Percentiles rank a stretch among this genome's conserved stretches.
Conservation (phyloP, 2,888 invertebrate genomes). For the Brachyopa scutellaris region DNA sequence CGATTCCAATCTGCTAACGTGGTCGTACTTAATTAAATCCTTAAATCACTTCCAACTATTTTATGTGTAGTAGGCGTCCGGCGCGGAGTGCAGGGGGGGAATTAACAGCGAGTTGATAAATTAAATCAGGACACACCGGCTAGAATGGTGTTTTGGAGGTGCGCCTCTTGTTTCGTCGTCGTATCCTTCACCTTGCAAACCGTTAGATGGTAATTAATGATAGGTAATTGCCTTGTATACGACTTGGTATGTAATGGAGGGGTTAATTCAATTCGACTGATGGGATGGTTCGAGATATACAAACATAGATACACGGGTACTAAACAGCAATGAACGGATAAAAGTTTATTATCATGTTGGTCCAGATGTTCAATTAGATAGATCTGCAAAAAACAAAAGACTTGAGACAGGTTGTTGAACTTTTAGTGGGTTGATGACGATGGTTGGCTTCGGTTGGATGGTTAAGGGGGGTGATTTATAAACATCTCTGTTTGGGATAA, state of each 20-base stretch:
- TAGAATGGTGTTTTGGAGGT: slow-evolving; percentile 4
- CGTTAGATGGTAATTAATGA: slow-evolving; percentile 51
- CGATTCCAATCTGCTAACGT: slow-evolving; percentile 41
- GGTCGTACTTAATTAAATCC: slow-evolving; percentile 70
- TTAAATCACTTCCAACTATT: slow-evolving; percentile 64
- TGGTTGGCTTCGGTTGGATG: too few relatives aligned
- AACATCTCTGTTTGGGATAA: too few relatives aligned
- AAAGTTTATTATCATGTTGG: too few relatives aligned
- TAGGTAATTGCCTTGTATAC: slow-evolving; percentile 16
- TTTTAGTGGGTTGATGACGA: too few relatives aligned
- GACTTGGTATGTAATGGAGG: neutral
- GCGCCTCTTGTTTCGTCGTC: neutral
- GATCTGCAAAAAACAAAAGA: too few relatives aligned
- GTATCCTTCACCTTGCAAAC: slow-evolving; percentile 7
- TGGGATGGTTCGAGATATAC: neutral
- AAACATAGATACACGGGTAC: too few relatives aligned
- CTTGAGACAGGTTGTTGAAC: too few relatives aligned
- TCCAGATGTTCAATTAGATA: too few relatives aligned
- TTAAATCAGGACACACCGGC: slow-evolving; percentile 57
- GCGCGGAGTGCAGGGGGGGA: neutral
- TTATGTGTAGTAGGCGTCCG: neutral
- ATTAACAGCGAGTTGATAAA: slow-evolving; percentile 62
- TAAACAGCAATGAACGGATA: too few relatives aligned
- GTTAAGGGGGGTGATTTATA: too few relatives aligned
- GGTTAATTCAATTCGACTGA: slow-evolving; percentile 27